Base-by-base conservation (phyloP, 2,113 vertebrate genomes). In the Oriolus oriolus region DNA sequence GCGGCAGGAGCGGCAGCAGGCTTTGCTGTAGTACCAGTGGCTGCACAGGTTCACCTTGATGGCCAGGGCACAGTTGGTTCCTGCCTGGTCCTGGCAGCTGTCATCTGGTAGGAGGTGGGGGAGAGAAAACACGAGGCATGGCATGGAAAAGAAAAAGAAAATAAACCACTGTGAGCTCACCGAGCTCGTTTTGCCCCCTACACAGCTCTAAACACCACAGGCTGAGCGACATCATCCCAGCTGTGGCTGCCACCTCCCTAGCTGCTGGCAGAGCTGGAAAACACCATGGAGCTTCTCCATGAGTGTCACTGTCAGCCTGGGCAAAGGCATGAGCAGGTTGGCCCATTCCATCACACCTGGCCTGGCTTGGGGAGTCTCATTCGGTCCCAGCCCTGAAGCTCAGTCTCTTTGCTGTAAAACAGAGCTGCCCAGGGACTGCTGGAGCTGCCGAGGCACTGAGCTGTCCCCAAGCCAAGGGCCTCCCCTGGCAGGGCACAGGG, bases 1-100 rank as follows among this genome's bases (percentile, higher is more conserved):
- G 3, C 99, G 97, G 98, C 99, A 99, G 91, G 99, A 99, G 84
- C 98, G 98, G 97, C 99, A 99, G 97, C 99, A 99, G 71, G 99
- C 99, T 96, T 99, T 99, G 97, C 99, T 99, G 98, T 99, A 99
- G 98, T 99, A 99, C 99, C 99, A 99, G 97, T 99, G 99, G 93
- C 99, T 98, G 93, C 99, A 99, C 87, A 99, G 98, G 97, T 99
- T 99, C 76, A 99, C 99, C 97, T 99, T 99, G 97, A 99, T 98
- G 39, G 99, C 99, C 98, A 99, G 97, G 28, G 98, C 98, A 3
- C 99, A 99, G 98, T 99, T 99, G 93, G 99, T 99, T 84, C 98
- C 99, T 6, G 99, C 98, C 76, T 99, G 99, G 96, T 99, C 99
- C 97, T 99, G 99, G 94, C 99, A 99, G 98, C 98, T 99, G 98